Conservation (phyloP, 2,888 invertebrate species). For the Dugesia japonica region DNA sequence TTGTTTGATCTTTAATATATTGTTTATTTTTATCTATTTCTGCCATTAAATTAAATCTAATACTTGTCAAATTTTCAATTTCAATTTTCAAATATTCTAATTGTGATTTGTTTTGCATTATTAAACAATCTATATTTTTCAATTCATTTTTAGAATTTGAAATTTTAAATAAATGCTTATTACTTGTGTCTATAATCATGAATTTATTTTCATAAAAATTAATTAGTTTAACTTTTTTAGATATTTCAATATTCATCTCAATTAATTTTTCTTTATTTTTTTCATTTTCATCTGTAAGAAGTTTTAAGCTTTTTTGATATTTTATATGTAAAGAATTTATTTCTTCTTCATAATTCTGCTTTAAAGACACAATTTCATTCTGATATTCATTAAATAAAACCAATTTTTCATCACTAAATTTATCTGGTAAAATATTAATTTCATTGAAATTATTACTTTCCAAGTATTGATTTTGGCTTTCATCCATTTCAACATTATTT, state of each 20-base stretch:
- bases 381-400: not conserved
- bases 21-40: not conserved
- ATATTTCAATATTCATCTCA: not conserved
- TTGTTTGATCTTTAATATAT: not conserved
- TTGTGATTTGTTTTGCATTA: not conserved
- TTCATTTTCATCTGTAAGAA: no score
- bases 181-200: not conserved
- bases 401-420: not conserved
- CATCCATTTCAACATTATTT: slow-evolving; percentile 6
- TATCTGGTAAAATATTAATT: not conserved
- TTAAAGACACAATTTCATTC: not conserved
- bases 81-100: not conserved
- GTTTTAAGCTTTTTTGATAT: not conserved
- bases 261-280: not conserved
- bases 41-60: not conserved
- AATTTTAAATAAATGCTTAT: no score
- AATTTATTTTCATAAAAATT: not conserved
- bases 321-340: not conserved
- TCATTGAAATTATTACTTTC: slow-evolving; percentile 1
- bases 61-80: not conserved
- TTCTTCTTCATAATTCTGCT: slow-evolving; percentile 22
- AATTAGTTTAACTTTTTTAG: not conserved
- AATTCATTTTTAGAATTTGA: not conserved
- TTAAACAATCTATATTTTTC: not conserved
- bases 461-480: slow-evolving; percentile 7